Evolutionary conservation across 2,888 invertebrate species (phyloP), one percentile per base, ranked within the genome.

Genomic region (Agrotis ipsilon): DNA sequence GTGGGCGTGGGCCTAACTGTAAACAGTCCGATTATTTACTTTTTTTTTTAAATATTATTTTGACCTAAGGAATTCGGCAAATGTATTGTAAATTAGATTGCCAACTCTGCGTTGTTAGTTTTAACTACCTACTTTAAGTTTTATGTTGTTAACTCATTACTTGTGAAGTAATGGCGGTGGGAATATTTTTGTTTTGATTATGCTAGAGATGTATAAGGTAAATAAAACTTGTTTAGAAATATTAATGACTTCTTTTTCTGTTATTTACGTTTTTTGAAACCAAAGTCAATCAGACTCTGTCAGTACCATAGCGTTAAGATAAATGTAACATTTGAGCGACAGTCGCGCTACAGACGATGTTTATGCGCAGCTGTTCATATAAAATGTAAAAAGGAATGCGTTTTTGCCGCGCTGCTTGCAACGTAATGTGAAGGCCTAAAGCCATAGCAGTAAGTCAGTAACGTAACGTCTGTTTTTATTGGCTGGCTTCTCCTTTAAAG

Each of bases 141-240:
- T 91, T 92, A 92, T 92, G 90, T 93, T 93, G 91, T 89, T 92
- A 88, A 85, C 87, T 83, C 90, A 86, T 93, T 94, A 92, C 94
- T 94, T 94, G 83, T 88, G 86, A 94, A 94, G 94, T 94, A 92
- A 92, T 92, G 88, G 75, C 79, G 65, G 83, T 84, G 86, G 85
- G 87, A 87, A 90, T 88, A 89, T 91, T 93, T 94, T 92, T 93
- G 93, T 94, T 94, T 89, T 92, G 81, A 92, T 91, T 92, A 90
- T 92, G 90, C 87, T 93, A 91, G 88, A 93, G 86, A 91, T 91
- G 92, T 93, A 84, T 94, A 93, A 94, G 94, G 91, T 88, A 86
- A 94, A 91, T 93, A 93, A 92, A 94, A 83, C 78, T 89, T 92
- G 87, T 92, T 91, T 90, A 91, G 87, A 86, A 81, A 85, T 85